Percentiles rank a stretch among this genome's conserved stretches.
Evolutionary conservation across 1,140 invertebrate species (phyloP).

Genomic region (Drosophila chauvacae): DNA sequence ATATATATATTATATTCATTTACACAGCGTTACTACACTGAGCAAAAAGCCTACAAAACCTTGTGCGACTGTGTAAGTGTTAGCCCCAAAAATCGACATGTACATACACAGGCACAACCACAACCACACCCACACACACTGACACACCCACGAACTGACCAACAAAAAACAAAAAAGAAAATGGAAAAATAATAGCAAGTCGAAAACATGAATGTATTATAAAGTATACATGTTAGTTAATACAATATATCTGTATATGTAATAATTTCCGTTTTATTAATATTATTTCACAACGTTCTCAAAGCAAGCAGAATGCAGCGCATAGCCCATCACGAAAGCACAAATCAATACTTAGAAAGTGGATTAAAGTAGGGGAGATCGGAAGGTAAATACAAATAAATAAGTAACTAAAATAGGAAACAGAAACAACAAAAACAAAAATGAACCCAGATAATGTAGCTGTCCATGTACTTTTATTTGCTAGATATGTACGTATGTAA

Average conservation of each 20-base stretch:
- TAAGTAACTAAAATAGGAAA: constrained; percentile 53
- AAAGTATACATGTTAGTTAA: constrained; percentile 46
- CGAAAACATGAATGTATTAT: constrained; percentile 55
- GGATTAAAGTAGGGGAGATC: constrained; percentile 8
- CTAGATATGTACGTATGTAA: constrained; percentile 81
- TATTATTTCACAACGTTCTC: constrained; percentile 46
- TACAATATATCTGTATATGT: constrained; percentile 41
- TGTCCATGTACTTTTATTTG: constrained; percentile 76
- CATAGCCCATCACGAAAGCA: constrained; percentile 78
- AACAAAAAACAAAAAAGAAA: constrained; percentile 34
- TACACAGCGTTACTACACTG: constrained; percentile 51
- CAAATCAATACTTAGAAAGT: constrained; percentile 68
- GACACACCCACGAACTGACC: constrained; percentile 72
- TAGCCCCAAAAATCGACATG: constrained; percentile 47
- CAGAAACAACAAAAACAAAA: not conserved
- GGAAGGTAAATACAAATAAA: constrained; percentile 24
- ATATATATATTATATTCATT: constrained; percentile 32
- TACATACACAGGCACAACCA: constrained; percentile 60
- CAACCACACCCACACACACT: constrained; percentile 36
- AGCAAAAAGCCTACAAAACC: constrained; percentile 14
- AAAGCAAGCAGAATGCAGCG: constrained; percentile 70
- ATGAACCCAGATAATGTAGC: constrained; percentile 48
- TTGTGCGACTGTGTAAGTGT: constrained; percentile 43
- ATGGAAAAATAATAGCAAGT: constrained; percentile 22
- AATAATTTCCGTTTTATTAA: constrained; percentile 24